Percentiles rank a stretch among this genome's conserved stretches.
These are phyloP conservation scores for Pluvialis apricaria DNA, from an alignment of 2,113 vertebrate species.

Conservation along the genomic window DNA sequence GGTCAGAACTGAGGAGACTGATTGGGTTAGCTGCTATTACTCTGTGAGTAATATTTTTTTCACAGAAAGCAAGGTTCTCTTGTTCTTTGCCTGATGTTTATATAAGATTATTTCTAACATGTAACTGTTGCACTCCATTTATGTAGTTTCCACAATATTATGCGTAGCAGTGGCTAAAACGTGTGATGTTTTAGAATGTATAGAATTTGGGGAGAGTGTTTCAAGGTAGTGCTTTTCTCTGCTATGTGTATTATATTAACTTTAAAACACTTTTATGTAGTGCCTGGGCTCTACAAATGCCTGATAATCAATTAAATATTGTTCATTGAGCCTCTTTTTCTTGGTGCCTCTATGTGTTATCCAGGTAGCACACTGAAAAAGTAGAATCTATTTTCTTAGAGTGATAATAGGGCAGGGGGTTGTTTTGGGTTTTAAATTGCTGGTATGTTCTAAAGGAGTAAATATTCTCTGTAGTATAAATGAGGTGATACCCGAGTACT, in stretches of 20 bases:
- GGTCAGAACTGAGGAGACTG: not conserved
- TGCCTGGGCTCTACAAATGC: accelerated
- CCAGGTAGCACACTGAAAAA: not conserved
- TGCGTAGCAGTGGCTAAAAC: accelerated
- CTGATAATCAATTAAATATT: accelerated
- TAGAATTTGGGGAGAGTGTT: not conserved
- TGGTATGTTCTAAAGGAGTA: accelerated
- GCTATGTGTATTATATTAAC: accelerated
- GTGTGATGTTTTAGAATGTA: accelerated
- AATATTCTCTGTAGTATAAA: not conserved
- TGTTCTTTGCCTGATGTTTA: accelerated
- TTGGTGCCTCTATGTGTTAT: not conserved
- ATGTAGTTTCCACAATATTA: accelerated
- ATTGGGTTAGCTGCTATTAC: accelerated
- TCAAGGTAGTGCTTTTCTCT: not conserved
- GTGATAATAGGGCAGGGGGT: accelerated
- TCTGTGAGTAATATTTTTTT: not conserved
- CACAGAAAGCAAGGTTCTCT: accelerated
- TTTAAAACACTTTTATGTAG: not conserved
- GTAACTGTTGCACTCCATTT: accelerated
- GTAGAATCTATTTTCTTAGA: not conserved
- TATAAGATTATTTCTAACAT: accelerated
- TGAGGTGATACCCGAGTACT: not conserved
- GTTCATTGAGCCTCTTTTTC: accelerated
- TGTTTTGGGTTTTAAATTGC: not conserved